These are phyloP conservation scores for Benthosema pterotum DNA, from an alignment of 2,797 vertebrate genomes.

Conservation along the genomic window DNA sequence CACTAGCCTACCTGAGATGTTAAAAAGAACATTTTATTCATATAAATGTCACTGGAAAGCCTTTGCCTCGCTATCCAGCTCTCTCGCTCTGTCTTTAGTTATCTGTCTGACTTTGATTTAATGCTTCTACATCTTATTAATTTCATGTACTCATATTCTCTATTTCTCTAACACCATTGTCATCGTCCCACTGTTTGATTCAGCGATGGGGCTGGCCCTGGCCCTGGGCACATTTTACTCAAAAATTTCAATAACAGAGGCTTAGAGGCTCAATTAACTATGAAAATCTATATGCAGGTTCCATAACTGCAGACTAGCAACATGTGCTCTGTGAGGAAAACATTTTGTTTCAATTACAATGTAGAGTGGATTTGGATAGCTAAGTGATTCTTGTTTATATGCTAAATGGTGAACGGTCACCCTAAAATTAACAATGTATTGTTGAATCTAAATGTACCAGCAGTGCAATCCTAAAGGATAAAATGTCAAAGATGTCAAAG, in stretches of 20 bases:
- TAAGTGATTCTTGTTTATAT: conserved; percentile 19
- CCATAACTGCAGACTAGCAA: conserved; percentile 26
- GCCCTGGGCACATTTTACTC: not conserved
- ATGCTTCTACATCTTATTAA: not conserved
- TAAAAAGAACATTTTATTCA: conserved; percentile 11
- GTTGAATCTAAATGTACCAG: conserved; percentile 13
- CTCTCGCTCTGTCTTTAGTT: not conserved
- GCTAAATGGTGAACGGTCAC: too few relatives aligned
- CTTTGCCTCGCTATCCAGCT: not conserved
- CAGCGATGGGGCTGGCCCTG: conserved; percentile 11
- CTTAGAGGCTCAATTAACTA: conserved; percentile 2
- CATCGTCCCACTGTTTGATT: conserved; percentile 4
- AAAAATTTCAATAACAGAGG: conserved; percentile 6
- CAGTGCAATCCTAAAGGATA: conserved; percentile 34
- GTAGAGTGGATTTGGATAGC: conserved; percentile 12
- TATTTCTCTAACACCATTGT: not conserved
- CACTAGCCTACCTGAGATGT: conserved; percentile 15
- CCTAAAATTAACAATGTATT: conserved; percentile 6
- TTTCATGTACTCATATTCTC: not conserved
- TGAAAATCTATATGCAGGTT: conserved; percentile 37
- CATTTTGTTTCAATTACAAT: not conserved
- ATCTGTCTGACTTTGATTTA: not conserved
- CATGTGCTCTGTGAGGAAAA: conserved; percentile 26
- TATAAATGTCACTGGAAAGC: conserved; percentile 7
- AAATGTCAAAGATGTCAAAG: conserved; percentile 19